These are phyloP conservation scores for Drosophila leonis DNA, from an alignment of 2,888 invertebrate genomes.

Conservation along the genomic window DNA sequence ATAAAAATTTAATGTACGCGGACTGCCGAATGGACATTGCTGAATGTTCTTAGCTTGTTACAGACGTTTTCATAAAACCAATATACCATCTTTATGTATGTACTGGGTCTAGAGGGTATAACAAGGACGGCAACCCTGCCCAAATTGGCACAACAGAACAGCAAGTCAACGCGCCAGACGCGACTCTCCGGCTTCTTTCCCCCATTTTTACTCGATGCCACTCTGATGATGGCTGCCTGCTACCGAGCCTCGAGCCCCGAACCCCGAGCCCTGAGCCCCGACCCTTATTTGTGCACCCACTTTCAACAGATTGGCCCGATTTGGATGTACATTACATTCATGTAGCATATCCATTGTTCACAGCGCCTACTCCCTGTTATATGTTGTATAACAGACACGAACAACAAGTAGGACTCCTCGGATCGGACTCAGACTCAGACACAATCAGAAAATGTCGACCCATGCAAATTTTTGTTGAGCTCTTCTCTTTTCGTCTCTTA, in stretches of 20 bases:
- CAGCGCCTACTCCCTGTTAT: conserved; percentile 60
- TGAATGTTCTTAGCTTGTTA: not conserved
- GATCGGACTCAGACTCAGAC: conserved; percentile 34
- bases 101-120: not conserved
- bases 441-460: conserved; percentile 66
- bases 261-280: no score
- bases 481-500: conserved; percentile 7
- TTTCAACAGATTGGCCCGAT: conserved; percentile 23
- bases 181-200: not conserved
- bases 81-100: not conserved
- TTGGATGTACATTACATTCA: conserved; percentile 65
- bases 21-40: not conserved
- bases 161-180: conserved; percentile 58
- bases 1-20: no score
- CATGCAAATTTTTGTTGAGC: conserved; percentile 62
- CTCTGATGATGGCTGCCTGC: not conserved
- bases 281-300: not conserved
- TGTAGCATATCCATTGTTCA: conserved; percentile 64
- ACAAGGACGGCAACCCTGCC: conserved; percentile 35
- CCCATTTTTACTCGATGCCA: not conserved
- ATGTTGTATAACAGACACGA: conserved; percentile 55
- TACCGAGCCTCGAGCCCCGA: no score
- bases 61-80: not conserved
- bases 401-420: conserved; percentile 25
- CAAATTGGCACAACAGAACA: conserved; percentile 63